Percentiles rank a stretch among this genome's conserved stretches.
Evolutionary conservation across 2,797 vertebrate genomes (phyloP).

Genomic region (Phoeniculus purpureus): DNA sequence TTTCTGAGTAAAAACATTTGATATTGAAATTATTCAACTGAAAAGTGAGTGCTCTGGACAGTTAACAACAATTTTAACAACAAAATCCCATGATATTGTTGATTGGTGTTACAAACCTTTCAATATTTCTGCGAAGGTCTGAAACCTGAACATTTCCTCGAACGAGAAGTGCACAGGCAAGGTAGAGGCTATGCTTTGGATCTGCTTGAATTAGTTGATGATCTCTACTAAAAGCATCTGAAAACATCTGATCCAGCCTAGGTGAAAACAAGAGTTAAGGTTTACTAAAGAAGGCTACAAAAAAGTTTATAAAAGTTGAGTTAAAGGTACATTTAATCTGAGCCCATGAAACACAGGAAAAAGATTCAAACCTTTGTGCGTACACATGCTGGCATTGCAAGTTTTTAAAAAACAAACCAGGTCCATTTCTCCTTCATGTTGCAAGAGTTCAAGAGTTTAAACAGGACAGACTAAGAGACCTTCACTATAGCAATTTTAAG

Average conservation of each 20-base stretch:
- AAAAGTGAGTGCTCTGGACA: not conserved
- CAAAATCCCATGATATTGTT: not conserved
- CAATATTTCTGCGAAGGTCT: conserved; percentile 95
- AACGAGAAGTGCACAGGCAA: conserved; percentile 93
- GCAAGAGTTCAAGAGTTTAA: not conserved
- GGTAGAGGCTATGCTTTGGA: conserved; percentile 89
- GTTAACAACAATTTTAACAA: not conserved
- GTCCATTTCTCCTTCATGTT: not conserved
- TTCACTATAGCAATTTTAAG: not conserved
- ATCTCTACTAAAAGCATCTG: conserved; percentile 94
- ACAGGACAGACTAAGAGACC: not conserved
- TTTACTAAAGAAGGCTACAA: not conserved
- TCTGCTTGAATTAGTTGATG: conserved; percentile 92
- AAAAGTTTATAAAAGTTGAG: not conserved
- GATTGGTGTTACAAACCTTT: conserved; percentile 81
- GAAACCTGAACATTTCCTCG: conserved; percentile 93
- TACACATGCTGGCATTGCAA: not conserved
- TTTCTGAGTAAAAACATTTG: not conserved
- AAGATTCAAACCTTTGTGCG: not conserved
- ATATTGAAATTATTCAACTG: not conserved
- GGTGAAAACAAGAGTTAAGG: not conserved
- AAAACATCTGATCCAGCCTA: conserved; percentile 98
- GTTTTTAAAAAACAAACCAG: not conserved
- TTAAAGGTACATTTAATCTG: not conserved
- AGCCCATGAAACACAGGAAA: not conserved